phyloP scores from a whole-genome alignment of 2,113 vertebrate species.

The Phylloscopus whistleri region DNA sequence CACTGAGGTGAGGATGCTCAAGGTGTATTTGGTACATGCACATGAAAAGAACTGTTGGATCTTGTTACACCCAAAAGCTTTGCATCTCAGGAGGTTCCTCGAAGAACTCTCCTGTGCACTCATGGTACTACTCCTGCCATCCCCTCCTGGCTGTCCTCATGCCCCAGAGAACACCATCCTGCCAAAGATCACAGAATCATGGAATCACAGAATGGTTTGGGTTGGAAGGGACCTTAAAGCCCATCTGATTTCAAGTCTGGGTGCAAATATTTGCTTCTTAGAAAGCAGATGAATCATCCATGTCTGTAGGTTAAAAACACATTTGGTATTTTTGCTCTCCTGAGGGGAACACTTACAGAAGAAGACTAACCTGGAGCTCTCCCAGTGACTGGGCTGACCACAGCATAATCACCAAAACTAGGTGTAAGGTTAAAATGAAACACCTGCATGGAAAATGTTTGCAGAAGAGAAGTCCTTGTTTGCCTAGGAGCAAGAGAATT shows the following conservation, averaged over 20 bases:
- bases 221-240: not conserved
- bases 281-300: not conserved
- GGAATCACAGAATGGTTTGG: not conserved
- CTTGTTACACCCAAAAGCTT: not conserved
- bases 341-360: not conserved
- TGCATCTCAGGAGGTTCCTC: not conserved
- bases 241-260: not conserved
- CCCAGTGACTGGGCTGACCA: not conserved
- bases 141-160: not conserved
- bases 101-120: not conserved
- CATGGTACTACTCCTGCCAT: not conserved
- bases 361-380: not conserved
- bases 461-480: not conserved
- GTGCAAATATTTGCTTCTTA: not conserved
- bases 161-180: not conserved
- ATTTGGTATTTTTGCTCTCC: not conserved
- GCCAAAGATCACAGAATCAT: not conserved
- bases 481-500: constrained; percentile 16
- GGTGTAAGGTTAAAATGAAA: constrained; percentile 27
- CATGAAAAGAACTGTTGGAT: not conserved
- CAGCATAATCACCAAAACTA: not conserved
- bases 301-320: not conserved
- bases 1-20: not conserved
- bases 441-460: not conserved
- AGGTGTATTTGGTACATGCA: not conserved